Evolutionary conservation across 2,113 vertebrate species (phyloP).

Genomic region (Corythoichthys intestinalis): DNA sequence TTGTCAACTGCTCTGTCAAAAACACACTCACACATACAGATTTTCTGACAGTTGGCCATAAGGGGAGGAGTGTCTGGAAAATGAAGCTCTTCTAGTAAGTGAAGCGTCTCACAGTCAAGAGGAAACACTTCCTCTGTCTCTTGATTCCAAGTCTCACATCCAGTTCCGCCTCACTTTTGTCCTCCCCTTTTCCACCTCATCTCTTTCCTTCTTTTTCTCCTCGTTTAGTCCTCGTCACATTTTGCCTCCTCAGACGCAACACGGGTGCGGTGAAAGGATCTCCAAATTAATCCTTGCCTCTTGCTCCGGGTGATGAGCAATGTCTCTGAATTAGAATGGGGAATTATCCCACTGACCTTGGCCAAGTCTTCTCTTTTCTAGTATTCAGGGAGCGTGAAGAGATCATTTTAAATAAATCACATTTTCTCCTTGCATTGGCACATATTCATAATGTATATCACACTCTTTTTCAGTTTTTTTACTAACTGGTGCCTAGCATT

Average conservation of each 20-base stretch:
- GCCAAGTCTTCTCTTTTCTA: constrained; percentile 35
- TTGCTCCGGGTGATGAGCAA: constrained; percentile 50
- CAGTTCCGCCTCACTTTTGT: constrained; percentile 2
- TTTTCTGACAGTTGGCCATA: constrained; percentile 15
- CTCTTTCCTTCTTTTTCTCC: constrained; percentile 10
- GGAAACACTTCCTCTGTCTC: constrained; percentile 16
- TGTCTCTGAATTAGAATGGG: constrained; percentile 49
- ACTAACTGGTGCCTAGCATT: no score
- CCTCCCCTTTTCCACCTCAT: constrained; percentile 26
- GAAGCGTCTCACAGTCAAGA: constrained; percentile 30
- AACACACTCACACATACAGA: neutral
- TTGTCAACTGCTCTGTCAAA: neutral
- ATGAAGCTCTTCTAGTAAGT: constrained; percentile 28
- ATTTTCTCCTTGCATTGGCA: constrained; percentile 44
- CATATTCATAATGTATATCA: constrained; percentile 12
- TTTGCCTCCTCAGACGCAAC: constrained; percentile 18
- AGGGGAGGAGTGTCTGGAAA: constrained; percentile 31
- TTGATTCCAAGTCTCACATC: neutral
- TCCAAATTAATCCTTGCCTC: constrained; percentile 64
- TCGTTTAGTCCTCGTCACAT: constrained; percentile 18
- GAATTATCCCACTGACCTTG: constrained; percentile 64
- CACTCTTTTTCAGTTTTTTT: constrained; percentile 14
- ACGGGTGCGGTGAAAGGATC: constrained; percentile 58
- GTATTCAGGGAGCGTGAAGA: constrained; percentile 46
- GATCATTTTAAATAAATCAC: constrained; percentile 46